These are phyloP conservation scores for Tenualosa thibaudeaui DNA, from an alignment of 2,797 vertebrate genomes.

Conservation along the genomic window DNA sequence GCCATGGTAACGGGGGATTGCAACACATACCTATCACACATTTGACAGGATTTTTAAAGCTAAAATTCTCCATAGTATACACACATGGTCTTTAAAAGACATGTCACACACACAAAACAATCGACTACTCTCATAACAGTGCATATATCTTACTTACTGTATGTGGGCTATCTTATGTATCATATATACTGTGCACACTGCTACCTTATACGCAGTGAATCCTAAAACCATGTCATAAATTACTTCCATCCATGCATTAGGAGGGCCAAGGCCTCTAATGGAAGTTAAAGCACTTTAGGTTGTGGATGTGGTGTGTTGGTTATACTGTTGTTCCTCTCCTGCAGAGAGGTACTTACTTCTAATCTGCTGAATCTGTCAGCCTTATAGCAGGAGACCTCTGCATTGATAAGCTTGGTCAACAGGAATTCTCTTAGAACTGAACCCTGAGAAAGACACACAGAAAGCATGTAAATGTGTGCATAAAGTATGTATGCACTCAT, in stretches of 20 bases:
- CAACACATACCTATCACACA: background rate
- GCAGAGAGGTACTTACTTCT: conserved; percentile 56
- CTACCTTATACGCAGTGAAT: background rate
- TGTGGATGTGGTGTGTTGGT: background rate
- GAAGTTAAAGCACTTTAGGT: background rate
- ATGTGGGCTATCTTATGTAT: too few species aligned
- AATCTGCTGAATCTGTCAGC: conserved; percentile 73
- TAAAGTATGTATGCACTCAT: background rate
- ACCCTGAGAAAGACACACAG: conserved; percentile 50
- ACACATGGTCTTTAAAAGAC: background rate
- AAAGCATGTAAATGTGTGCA: background rate
- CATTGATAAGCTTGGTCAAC: conserved; percentile 79
- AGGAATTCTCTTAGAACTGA: conserved; percentile 74
- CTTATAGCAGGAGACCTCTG: conserved; percentile 79
- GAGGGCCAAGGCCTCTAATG: background rate
- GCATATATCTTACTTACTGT: too few species aligned
- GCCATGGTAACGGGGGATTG: background rate
- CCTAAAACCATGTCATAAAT: background rate
- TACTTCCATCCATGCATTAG: background rate
- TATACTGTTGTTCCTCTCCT: background rate
- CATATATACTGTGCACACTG: background rate
- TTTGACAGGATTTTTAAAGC: background rate
- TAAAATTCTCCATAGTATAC: background rate
- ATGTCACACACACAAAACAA: background rate
- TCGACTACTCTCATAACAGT: too few species aligned